Evolutionary conservation across 2,113 vertebrate genomes (phyloP).

Genomic region (Turnix velox): DNA sequence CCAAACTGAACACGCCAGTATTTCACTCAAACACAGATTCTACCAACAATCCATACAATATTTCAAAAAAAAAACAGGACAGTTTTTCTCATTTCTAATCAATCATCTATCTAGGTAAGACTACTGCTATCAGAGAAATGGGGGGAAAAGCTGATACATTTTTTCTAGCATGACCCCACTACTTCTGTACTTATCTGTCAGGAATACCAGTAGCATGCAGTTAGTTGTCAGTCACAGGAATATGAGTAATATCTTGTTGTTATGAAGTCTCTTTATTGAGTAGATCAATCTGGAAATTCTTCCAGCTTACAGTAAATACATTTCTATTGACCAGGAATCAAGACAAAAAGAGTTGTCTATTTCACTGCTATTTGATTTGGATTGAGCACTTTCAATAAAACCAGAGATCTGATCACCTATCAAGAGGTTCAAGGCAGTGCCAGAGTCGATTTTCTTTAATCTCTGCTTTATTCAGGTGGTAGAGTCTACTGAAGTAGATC

Average conservation of each 20-base stretch:
- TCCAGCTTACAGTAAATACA: neutral
- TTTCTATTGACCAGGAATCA: neutral
- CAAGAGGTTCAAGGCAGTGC: neutral
- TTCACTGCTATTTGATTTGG: neutral
- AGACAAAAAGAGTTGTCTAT: neutral
- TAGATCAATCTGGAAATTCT: neutral
- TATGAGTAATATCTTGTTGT: no score
- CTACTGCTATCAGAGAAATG: conserved; percentile 51
- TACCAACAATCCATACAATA: conserved; percentile 25
- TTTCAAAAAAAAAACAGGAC: conserved; percentile 63
- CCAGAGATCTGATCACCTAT: neutral
- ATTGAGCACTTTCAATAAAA: neutral
- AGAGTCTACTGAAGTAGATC: neutral
- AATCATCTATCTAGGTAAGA: conserved; percentile 51
- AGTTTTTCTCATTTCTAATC: conserved; percentile 62
- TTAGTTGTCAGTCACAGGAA: no score
- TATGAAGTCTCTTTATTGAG: neutral
- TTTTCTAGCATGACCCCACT: conserved; percentile 43
- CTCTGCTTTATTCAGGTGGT: neutral
- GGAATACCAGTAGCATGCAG: neutral
- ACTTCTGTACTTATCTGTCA: conserved; percentile 28
- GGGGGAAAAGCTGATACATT: conserved; percentile 33
- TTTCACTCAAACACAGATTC: conserved; percentile 59
- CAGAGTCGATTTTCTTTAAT: neutral
- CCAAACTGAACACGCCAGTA: conserved; percentile 17